Base-by-base conservation (phyloP, 1,140 invertebrate species). In the Pachypeltis micranthus region DNA sequence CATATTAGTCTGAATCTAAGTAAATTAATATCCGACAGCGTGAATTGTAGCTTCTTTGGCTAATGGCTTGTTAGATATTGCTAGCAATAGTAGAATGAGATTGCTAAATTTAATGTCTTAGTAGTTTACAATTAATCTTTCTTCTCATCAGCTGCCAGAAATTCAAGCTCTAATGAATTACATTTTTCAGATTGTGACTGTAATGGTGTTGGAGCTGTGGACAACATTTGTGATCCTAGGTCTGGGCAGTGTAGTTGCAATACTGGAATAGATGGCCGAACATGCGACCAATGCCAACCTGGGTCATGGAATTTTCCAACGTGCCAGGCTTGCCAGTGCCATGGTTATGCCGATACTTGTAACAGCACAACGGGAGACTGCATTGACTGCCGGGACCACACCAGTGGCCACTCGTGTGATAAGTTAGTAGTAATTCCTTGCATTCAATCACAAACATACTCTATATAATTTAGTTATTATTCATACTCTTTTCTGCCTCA, bases 301-400 rank as follows among this genome's bases (percentile, higher is more conserved):
- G 93, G 93, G 0, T 96, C 87, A 71, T 97, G 93, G 88, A 91
- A 91, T 71, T 96, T 98, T 80, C 96, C 96, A 0, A 86, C 93
- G 67, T 99, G 97, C 74, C 81, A 89, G 69, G 81, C 85, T 31
- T 99, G 97, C 75, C 85, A 95, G 68, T 99, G 97, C 76, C 95
- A 99, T 73, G 96, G 95, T 0, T 94, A 98, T 75, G 92, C 96
- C 0, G 88, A 96, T 64, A 85, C 80, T 62, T 99, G 97, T 77
- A 92, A 98, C 72, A 83, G 94, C 1, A 79, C 80, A 47, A 94
- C 89, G 1, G 97, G 97, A n/a, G 82, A 81, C 25, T 99, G 97
- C 77, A 82, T 86, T 51, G 82, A 86, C 63, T 99, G 97, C 73
- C 79, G 82, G 65, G 91, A 97, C 72, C 85, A 80, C 63, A 96